phyloP scores from a whole-genome alignment of 2,888 invertebrate genomes.

The Odontothrips loti region DNA sequence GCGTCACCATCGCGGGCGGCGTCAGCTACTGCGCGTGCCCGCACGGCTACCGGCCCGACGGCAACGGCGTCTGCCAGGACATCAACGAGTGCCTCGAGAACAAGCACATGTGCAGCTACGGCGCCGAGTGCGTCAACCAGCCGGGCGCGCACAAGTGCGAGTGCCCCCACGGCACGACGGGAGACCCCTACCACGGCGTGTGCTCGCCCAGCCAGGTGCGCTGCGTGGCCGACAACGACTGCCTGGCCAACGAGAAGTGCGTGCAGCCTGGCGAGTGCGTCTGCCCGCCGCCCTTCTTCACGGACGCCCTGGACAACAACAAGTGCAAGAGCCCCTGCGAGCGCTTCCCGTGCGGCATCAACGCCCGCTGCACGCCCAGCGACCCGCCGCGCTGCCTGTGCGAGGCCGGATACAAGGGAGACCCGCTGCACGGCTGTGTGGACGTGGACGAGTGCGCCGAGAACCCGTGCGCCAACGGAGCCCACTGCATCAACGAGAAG shows the following conservation, averaged over 20 bases:
- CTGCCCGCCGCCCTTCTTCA: constrained; percentile 85
- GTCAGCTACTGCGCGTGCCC: constrained; percentile 93
- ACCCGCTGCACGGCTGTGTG: constrained; percentile 76
- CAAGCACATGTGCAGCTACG: constrained; percentile 74
- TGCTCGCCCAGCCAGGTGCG: constrained; percentile 78
- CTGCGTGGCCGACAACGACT: constrained; percentile 77
- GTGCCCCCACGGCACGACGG: constrained; percentile 76
- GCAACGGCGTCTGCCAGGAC: constrained; percentile 76
- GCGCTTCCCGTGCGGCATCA: constrained; percentile 82
- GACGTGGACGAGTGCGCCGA: constrained; percentile 83
- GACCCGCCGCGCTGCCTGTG: constrained; percentile 89
- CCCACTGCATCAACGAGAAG: constrained; percentile 80
- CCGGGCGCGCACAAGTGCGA: constrained; percentile 73
- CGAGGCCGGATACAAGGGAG: constrained; percentile 78
- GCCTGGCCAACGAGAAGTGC: constrained; percentile 81
- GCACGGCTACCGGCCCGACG: constrained; percentile 70
- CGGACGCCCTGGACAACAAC: constrained; percentile 74
- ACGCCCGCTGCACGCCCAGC: constrained; percentile 82
- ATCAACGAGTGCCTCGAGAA: constrained; percentile 78
- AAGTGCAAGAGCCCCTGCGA: constrained; percentile 91
- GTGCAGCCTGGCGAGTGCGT: constrained; percentile 87
- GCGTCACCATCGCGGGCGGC: constrained; percentile 82
- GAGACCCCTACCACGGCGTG: constrained; percentile 75
- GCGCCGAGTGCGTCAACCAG: constrained; percentile 79
- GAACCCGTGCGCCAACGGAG: constrained; percentile 81